A percentile compares a stretch with the other conserved stretches of the same genome.
Conservation (phyloP, 1,140 invertebrate species). For the Cepaea nemoralis region DNA sequence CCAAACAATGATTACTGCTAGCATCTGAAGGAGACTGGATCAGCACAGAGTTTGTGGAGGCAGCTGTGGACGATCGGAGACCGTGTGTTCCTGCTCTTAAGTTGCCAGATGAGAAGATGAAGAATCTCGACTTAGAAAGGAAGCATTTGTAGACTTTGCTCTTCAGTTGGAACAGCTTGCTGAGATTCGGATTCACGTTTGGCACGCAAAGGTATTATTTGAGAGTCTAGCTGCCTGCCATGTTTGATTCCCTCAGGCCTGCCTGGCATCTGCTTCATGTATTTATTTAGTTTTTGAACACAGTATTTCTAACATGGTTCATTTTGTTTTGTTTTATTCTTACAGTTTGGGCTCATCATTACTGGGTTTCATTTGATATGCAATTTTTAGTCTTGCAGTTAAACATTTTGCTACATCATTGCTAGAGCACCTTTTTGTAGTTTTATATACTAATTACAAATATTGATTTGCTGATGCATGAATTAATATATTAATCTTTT, state of each 20-base stretch:
- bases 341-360: too few relatives aligned
- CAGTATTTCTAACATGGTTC: too few relatives aligned
- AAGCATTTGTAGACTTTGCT: neutral
- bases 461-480: too few relatives aligned
- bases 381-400: too few relatives aligned
- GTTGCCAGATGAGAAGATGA: constrained; percentile 6
- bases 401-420: too few relatives aligned
- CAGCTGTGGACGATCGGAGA: constrained; percentile 1
- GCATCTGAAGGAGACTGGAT: neutral
- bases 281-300: neutral
- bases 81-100: neutral
- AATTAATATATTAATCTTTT: too few relatives aligned
- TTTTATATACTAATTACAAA: too few relatives aligned
- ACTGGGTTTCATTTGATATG: too few relatives aligned
- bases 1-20: constrained; percentile 4
- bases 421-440: too few relatives aligned
- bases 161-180: constrained; percentile 14
- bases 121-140: neutral
- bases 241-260: neutral
- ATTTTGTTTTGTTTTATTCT: too few relatives aligned
- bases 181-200: constrained; percentile 11
- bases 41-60: constrained; percentile 2
- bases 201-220: constrained; percentile 6
- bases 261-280: neutral
- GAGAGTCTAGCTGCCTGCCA: neutral